Evolutionary conservation across 2,113 vertebrate genomes (phyloP), one percentile per base, ranked within the genome.

Genomic region (Sorex araneus): DNA sequence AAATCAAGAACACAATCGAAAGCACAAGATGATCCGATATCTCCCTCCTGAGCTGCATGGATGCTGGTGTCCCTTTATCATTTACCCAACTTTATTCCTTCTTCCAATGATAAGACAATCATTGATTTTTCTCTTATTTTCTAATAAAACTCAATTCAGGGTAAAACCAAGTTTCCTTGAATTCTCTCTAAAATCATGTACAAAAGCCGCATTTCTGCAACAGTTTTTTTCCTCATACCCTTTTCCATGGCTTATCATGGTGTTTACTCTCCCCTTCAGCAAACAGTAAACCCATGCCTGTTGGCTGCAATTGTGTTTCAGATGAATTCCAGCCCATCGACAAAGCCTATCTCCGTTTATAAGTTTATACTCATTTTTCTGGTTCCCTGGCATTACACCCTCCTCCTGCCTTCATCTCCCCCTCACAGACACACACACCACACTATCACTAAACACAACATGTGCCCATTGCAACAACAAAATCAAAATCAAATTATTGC

Each of bases 201-300:
- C 4, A 10, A 30, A 23, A 75, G 1, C 3, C 13, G 15, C 4
- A 23, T 18, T 64, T 80, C 71, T 80, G 50, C 13, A 19, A 27
- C 1, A 6, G 4, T 0, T 1, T 7, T 5, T 1, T 1, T 3
- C 6, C 8, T 11, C 8, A 2, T 2, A 19, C 0, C 1, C 50
- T 36, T 63, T 80, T 8, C 8, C 5, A 4, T 25, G 27, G 30
- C 21, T 8, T n/a, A 18, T 19, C n/a, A 34, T 30, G 8, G 23
- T 25, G 1, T 43, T 0, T 13, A 2, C 28, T 86, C 23, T 66
- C 8, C 28, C 27, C 70, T 50, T 86, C 0, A 76, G 16, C 6
- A 71, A 75, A 4, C 23, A 27, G 5, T 6, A 50, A 30, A 43
- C 15, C 3, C 47, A 69, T 15, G 60, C 74, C 71, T 21, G 50